phyloP scores from a whole-genome alignment of 2,113 vertebrate genomes.

The Egretta garzetta region DNA sequence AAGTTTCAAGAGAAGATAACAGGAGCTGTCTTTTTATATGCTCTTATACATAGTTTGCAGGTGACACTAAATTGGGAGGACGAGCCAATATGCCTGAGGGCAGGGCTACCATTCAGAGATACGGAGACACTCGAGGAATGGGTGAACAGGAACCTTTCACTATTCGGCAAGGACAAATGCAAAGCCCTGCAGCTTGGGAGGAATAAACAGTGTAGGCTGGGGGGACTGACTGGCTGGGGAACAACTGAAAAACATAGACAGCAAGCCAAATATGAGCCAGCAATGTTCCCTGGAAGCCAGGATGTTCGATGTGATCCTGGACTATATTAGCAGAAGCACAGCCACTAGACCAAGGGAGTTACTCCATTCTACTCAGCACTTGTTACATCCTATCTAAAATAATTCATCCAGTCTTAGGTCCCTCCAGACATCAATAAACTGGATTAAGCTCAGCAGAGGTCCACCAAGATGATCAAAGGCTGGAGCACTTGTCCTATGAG shows the following conservation, averaged over 20 bases:
- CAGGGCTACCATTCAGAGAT: not conserved
- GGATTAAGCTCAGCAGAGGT: not conserved
- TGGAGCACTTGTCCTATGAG: not conserved
- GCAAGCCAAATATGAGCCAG: not conserved
- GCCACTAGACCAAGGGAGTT: not conserved
- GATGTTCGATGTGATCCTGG: not conserved
- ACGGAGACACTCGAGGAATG: not conserved
- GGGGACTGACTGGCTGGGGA: not conserved
- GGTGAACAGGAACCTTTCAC: not conserved
- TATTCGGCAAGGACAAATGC: not conserved
- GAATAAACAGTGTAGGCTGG: not conserved
- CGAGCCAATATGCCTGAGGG: accelerated
- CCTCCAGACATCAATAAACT: not conserved
- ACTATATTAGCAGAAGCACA: not conserved
- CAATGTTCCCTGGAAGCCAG: not conserved
- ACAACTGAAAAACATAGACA: not conserved
- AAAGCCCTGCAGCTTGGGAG: not conserved
- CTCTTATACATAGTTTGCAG: not conserved
- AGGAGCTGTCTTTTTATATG: not conserved
- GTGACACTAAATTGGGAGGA: not conserved
- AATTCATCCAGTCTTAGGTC: not conserved
- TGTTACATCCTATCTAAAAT: not conserved
- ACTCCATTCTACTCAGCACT: not conserved
- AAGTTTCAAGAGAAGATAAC: not conserved
- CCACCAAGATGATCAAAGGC: not conserved